A percentile compares a stretch with the other conserved stretches of the same genome.
phyloP scores from a whole-genome alignment of 2,888 invertebrate species.

The Tachina grossa region DNA sequence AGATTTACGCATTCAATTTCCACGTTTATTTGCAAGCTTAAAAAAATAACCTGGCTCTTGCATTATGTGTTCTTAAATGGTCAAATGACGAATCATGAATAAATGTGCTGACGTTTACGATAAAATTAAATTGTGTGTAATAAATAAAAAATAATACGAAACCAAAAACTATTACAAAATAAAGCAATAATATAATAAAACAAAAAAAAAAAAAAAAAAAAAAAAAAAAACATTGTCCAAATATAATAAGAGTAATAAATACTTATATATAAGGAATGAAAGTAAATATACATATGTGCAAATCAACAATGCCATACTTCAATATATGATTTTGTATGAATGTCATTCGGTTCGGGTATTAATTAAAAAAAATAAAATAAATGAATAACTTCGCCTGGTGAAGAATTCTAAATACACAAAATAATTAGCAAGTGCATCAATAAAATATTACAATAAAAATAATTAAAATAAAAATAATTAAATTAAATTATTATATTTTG shows the following conservation, averaged over 20 bases:
- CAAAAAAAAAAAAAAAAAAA: constrained; percentile 19
- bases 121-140: too few species aligned
- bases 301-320: constrained; percentile 19
- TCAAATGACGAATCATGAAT: not conserved
- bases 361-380: constrained; percentile 26
- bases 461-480: not conserved
- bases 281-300: constrained; percentile 3
- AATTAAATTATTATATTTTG: not conserved
- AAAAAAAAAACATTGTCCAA: too few species aligned
- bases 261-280: not conserved
- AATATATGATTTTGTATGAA: not conserved
- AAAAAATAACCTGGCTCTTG: too few species aligned
- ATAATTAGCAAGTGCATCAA: constrained; percentile 36
- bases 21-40: too few species aligned
- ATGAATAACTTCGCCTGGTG: constrained; percentile 14
- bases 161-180: not conserved
- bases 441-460: constrained; percentile 10
- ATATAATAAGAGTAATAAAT: too few species aligned
- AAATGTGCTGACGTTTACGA: too few species aligned
- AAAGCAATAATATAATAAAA: constrained; percentile 4
- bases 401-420: constrained; percentile 19
- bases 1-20: too few species aligned
- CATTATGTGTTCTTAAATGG: not conserved
- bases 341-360: constrained; percentile 16
- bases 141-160: not conserved